phyloP scores from a whole-genome alignment of 2,888 invertebrate species.

The Oligia latruncula region DNA sequence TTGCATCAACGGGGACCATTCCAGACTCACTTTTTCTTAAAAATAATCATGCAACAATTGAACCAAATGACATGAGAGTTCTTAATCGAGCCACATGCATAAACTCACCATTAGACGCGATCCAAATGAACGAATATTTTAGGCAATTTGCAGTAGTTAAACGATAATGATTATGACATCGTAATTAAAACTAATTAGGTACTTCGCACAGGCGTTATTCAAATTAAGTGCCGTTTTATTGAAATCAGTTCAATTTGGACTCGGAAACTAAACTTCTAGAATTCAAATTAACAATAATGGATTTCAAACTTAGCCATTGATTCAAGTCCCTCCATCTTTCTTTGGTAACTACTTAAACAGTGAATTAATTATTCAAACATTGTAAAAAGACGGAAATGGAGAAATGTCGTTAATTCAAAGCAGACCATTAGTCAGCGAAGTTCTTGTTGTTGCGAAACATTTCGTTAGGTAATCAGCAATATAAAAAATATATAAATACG shows the following conservation, averaged over 20 bases:
- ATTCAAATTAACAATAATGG: constrained; percentile 37
- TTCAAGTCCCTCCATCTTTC: constrained; percentile 3
- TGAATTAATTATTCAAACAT: constrained; percentile 40
- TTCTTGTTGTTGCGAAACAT: constrained; percentile 30
- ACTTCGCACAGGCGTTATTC: constrained; percentile 40
- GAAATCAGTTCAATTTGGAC: constrained; percentile 45
- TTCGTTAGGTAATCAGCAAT: constrained; percentile 52
- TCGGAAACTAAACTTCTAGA: constrained; percentile 29
- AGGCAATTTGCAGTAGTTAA: constrained; percentile 24
- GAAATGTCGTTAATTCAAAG: constrained; percentile 34
- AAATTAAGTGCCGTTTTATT: constrained; percentile 45
- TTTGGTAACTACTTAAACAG: constrained; percentile 9
- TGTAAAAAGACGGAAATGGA: constrained; percentile 19
- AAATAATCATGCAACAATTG: not conserved
- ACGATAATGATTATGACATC: constrained; percentile 42
- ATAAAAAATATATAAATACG: constrained; percentile 47
- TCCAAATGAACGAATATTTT: constrained; percentile 27
- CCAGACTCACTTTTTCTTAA: not conserved
- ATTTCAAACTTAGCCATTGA: constrained; percentile 37
- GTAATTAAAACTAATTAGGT: constrained; percentile 48
- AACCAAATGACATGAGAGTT: not conserved
- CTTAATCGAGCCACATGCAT: not conserved
- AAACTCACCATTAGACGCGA: not conserved
- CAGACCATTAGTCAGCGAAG: constrained; percentile 17
- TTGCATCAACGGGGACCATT: not conserved